Evolutionary conservation across 2,888 invertebrate genomes (phyloP).

Genomic region (Idaea dimidiata): DNA sequence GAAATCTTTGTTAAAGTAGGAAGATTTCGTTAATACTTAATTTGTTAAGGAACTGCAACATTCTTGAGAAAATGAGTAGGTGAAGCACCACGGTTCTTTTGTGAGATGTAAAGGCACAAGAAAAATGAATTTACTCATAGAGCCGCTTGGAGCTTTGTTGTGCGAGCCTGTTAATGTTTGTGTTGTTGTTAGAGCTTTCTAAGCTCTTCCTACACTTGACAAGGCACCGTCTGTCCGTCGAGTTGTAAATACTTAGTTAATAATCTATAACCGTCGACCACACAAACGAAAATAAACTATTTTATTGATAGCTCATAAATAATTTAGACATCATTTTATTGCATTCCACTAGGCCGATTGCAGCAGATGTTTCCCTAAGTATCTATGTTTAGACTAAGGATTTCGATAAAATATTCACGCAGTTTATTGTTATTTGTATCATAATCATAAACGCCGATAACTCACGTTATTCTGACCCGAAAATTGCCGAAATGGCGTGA

Average conservation of each 20-base stretch:
- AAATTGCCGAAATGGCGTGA: constrained; percentile 55
- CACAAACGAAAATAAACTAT: constrained; percentile 24
- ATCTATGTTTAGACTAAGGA: constrained; percentile 19
- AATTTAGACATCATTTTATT: constrained; percentile 28
- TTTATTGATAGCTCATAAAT: constrained; percentile 20
- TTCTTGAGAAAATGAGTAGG: constrained; percentile 25
- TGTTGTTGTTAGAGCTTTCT: constrained; percentile 65
- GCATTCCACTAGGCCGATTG: constrained; percentile 30
- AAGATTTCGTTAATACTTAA: background rate
- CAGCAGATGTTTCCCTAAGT: constrained; percentile 29
- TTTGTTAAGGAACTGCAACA: constrained; percentile 5
- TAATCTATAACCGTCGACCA: background rate
- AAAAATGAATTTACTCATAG: constrained; percentile 47
- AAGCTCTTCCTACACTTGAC: constrained; percentile 48
- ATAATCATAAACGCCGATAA: constrained; percentile 22
- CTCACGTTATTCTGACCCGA: constrained; percentile 24
- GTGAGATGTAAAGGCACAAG: constrained; percentile 58
- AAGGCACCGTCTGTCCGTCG: constrained; percentile 24
- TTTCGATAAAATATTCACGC: constrained; percentile 17
- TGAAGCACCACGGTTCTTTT: constrained; percentile 27
- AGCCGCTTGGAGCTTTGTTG: constrained; percentile 31
- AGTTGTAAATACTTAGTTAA: constrained; percentile 2
- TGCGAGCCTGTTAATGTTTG: constrained; percentile 63
- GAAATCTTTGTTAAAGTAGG: background rate
- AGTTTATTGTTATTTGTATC: constrained; percentile 15